Evolutionary conservation across 2,888 invertebrate genomes (phyloP), one percentile per base, ranked within the genome.

Genomic region (Clistopyga incitator): DNA sequence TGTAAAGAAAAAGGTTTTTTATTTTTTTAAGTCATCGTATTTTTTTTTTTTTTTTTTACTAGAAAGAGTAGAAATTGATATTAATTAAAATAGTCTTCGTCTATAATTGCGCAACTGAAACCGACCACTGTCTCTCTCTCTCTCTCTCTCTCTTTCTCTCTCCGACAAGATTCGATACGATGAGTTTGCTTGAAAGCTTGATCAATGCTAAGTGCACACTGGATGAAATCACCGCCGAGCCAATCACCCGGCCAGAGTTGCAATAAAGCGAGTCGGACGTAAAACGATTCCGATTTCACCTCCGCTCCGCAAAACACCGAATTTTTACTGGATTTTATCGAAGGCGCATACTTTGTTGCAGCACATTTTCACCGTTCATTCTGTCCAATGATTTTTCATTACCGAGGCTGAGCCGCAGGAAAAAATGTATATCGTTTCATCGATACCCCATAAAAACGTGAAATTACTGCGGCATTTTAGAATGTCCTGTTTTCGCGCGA

Each of bases 371-470:
- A 56, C 25, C 18, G 50, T 45, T 45, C 13, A 15, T 45, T n/a
- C n/a, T 15, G 45, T 50, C 50, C 2, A 50, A n/a, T 18, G 50
- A 50, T 54, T 54, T 54, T 52, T 18, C 23, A 54, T 54, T 50
- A n/a, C n/a, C 18, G n/a, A 50, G 50, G n/a, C 1, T 8, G 18
- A 50, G 18, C 50, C 47, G 15, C 15, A 0, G n/a, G 77, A 77
- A 76, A 76, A 71, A 81, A 81, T 72, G 77, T 47, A 59, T 77
- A 77, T 77, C 77, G 56, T 77, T 77, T 72, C 77, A 81, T 47
- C 67, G 81, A 81, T 72, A 56, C 71, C 34, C 50, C 42, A 65
- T 56, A 25, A 59, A 77, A 76, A 71, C 67, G 65, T 29, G 34
- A 71, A 65, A 71, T 77, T 71, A 67, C 45, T 77, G 18, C 34